These are phyloP conservation scores for Melangyna quadrimaculata DNA, from an alignment of 2,888 invertebrate species.

Conservation along the genomic window DNA sequence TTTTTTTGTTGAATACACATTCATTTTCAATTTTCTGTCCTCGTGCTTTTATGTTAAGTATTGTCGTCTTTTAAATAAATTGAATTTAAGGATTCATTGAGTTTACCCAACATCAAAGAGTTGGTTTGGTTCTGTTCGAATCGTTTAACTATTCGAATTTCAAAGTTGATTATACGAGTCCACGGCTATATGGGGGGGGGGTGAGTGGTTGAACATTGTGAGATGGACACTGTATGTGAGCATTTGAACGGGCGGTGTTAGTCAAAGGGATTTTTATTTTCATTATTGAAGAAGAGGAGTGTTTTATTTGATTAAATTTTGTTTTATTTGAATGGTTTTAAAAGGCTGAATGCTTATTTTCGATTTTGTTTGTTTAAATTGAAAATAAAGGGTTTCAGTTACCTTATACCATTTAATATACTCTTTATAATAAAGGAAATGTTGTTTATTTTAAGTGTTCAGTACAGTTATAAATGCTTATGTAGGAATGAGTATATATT, in stretches of 20 bases:
- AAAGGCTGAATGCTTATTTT: constrained; percentile 23
- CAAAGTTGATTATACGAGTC: constrained; percentile 62
- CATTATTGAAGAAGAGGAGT: constrained; percentile 5
- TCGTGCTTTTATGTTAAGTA: constrained; percentile 2
- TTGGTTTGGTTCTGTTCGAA: constrained; percentile 55
- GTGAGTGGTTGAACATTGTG: constrained; percentile 43
- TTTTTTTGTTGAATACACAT: background rate
- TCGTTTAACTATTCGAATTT: constrained; percentile 67
- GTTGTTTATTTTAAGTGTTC: background rate
- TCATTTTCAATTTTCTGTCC: background rate
- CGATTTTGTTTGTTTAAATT: constrained; percentile 1
- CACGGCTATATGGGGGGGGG: background rate
- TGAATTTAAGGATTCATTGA: constrained; percentile 71
- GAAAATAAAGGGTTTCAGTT: background rate
- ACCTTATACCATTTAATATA: background rate
- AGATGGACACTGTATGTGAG: background rate
- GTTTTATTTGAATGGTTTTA: constrained; percentile 35
- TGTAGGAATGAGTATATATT: too few species aligned
- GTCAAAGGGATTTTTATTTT: constrained; percentile 10
- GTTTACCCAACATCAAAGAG: constrained; percentile 66
- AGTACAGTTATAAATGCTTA: too few species aligned
- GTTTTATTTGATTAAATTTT: constrained; percentile 62
- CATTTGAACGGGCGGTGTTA: background rate
- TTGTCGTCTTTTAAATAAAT: constrained; percentile 41
- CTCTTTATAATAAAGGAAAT: background rate